A percentile compares a stretch with the other conserved stretches of the same genome.
phyloP scores from a whole-genome alignment of 2,113 vertebrate genomes.

The Gymnarchus niloticus region DNA sequence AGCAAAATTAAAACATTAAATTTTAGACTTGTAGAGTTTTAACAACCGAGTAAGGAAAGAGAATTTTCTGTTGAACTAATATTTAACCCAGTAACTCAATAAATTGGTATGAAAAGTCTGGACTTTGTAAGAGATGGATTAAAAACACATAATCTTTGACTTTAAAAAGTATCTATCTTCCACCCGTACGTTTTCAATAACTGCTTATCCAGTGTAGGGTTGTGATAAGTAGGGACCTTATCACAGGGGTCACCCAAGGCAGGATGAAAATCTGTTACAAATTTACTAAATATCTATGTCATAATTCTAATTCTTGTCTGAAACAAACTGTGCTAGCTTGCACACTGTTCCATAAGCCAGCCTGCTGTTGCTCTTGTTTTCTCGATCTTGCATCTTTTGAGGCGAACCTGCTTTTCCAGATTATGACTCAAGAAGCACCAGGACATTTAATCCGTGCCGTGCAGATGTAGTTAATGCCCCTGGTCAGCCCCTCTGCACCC shows the following conservation, averaged over 20 bases:
- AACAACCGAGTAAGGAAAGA: background rate
- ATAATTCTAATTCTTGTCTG: background rate
- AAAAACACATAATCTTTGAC: background rate
- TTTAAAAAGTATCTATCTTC: background rate
- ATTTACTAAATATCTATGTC: background rate
- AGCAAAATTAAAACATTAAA: too few species aligned
- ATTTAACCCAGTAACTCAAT: background rate
- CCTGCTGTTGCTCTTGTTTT: background rate
- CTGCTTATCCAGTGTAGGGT: background rate
- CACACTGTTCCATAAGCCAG: background rate
- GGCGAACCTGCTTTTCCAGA: background rate
- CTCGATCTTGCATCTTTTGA: background rate
- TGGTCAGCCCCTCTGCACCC: background rate
- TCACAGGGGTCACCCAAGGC: background rate
- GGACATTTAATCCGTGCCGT: background rate
- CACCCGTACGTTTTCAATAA: background rate
- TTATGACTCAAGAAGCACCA: background rate
- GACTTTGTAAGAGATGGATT: background rate
- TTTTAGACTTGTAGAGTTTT: background rate
- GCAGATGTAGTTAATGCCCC: background rate
- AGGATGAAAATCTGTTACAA: background rate
- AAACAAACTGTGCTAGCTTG: background rate
- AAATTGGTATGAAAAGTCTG: background rate
- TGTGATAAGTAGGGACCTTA: background rate
- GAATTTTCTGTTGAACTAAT: background rate